These are phyloP conservation scores for Xiphydria camelus DNA, from an alignment of 2,888 invertebrate genomes.

Conservation along the genomic window DNA sequence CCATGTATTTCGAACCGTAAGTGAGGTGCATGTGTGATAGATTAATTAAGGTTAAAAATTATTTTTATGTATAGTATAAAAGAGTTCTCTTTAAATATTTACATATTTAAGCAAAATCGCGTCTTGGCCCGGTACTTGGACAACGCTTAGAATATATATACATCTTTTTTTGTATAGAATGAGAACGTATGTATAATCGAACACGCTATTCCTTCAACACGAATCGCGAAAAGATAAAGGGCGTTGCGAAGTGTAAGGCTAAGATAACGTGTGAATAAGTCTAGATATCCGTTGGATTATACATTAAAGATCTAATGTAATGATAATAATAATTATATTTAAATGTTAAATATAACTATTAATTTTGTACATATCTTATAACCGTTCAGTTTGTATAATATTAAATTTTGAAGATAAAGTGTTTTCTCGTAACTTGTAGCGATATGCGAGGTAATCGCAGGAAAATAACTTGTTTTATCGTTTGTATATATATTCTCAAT, in stretches of 20 bases:
- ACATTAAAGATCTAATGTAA: constrained; percentile 37
- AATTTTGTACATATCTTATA: constrained; percentile 51
- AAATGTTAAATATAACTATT: constrained; percentile 49
- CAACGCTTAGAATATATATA: constrained; percentile 18
- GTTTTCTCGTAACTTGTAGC: constrained; percentile 15
- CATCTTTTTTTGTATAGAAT: constrained; percentile 10
- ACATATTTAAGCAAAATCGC: constrained; percentile 25
- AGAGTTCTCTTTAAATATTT: constrained; percentile 25
- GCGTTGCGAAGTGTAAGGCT: constrained; percentile 32
- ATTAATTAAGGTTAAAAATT: constrained; percentile 35
- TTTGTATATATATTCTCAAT: neutral
- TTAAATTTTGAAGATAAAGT: constrained; percentile 35
- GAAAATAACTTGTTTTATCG: neutral
- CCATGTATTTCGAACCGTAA: constrained; percentile 21
- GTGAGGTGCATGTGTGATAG: constrained; percentile 24
- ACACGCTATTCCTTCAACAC: no score
- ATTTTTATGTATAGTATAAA: constrained; percentile 41
- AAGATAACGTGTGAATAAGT: constrained; percentile 32
- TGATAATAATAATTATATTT: constrained; percentile 40
- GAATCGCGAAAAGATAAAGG: constrained; percentile 16
- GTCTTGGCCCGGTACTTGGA: constrained; percentile 36
- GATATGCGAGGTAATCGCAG: neutral
- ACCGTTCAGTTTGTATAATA: constrained; percentile 43
- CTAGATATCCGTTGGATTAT: constrained; percentile 28
- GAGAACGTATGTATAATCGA: no score